Evolutionary conservation across 2,888 invertebrate species (phyloP), one percentile per base, ranked within the genome.

Genomic region (Nebria salina): DNA sequence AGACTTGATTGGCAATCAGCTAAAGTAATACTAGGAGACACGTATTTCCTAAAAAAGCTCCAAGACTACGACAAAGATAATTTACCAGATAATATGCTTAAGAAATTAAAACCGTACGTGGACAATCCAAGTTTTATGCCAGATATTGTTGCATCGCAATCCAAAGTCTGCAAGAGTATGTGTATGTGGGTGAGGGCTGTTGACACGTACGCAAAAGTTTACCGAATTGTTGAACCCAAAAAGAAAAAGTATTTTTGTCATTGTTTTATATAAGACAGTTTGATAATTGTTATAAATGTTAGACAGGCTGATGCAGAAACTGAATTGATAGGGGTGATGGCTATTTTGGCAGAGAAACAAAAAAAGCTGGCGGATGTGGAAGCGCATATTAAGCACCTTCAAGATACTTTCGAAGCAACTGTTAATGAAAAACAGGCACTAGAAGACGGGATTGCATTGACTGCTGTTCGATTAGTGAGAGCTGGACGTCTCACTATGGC

Each of bases 111-210:
- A 88, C 91, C 91, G 0, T 98, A 97, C 86, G 92, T 97, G 0
- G 94, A 93, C 0, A 94, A 97, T 88, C 95, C 96, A 77, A 96
- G 97, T 85, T 98, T 98, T 86, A 91, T 93, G 11, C 97, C 97
- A 0, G 95, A 94, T 76, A 91, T 92, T 84, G 95, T 98, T 0
- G 95, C 94, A 42, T 96, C 94, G 87, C 96, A 95, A 6, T 95
- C 95, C 3, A 93, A 95, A 92, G 97, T 97, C 0, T 97, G 97
- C 86, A 94, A 94, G 84, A 97, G 97, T 8, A 93, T 98, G 90
- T 97, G 97, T 84, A 92, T 97, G 88, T 98, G 98, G 98, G 97
- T 97, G 7, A 92, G 95, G 86, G 97, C 98, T 0, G 95, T 98
- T 84, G 96, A 97, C 85, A 93, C 94, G 86, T 98, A 97, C 87